phyloP scores from a whole-genome alignment of 2,113 vertebrate genomes.

The Aix galericulata region DNA sequence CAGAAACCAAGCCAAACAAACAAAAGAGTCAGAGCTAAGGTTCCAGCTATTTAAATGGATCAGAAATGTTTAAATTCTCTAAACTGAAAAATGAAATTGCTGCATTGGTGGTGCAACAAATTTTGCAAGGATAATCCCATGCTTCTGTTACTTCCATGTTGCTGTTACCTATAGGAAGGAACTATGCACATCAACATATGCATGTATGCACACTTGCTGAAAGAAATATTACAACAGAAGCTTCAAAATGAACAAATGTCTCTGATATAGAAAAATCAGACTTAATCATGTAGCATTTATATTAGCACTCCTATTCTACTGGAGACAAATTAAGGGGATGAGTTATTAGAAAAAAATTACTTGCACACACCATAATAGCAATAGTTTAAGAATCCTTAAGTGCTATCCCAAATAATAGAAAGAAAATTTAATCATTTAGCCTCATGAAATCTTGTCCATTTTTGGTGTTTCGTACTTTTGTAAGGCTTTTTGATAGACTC shows the following conservation, averaged over 20 bases:
- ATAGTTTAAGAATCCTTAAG: neutral
- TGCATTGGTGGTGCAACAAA: neutral
- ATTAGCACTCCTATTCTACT: neutral
- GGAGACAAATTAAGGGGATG: neutral
- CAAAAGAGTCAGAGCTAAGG: neutral
- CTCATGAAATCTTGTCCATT: neutral
- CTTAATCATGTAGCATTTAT: neutral
- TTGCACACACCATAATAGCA: neutral
- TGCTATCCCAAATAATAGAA: slow-evolving; percentile 1
- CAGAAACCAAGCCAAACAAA: no score
- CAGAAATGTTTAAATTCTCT: neutral
- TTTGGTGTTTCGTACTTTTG: neutral
- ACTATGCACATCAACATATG: rapidly evolving
- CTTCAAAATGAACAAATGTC: neutral
- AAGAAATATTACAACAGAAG: neutral
- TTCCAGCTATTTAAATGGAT: neutral
- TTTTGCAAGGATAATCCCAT: neutral
- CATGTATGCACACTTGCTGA: neutral
- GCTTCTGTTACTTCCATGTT: neutral
- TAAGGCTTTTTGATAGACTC: neutral
- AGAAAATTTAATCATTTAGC: neutral
- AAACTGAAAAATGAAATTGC: neutral
- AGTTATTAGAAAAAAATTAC: slow-evolving; percentile 14
- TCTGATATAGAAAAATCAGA: neutral
- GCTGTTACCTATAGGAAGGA: neutral